A percentile compares a stretch with the other conserved stretches of the same genome.
Conservation (phyloP, 1,140 invertebrate species). For the Diuraphis noxia region DNA sequence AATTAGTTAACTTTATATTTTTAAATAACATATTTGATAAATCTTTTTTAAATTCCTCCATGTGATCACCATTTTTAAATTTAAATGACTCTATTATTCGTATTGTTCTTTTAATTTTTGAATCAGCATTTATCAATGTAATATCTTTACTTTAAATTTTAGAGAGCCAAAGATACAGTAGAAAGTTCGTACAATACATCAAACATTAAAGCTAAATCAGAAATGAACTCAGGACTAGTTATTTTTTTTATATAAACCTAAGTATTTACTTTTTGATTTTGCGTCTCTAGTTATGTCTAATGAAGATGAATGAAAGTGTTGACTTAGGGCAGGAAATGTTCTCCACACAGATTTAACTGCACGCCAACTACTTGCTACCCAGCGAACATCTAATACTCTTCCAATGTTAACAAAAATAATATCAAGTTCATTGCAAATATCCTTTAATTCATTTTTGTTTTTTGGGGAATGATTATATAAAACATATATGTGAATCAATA, state of each 20-base stretch:
- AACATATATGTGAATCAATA: constrained; percentile 28
- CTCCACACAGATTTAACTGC: background rate
- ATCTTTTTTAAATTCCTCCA: too few relatives aligned
- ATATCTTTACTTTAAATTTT: too few relatives aligned
- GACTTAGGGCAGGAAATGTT: constrained; percentile 26
- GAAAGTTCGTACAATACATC: constrained; percentile 3
- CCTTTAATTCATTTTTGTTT: constrained; percentile 12
- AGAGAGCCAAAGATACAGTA: too few relatives aligned
- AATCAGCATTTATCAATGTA: too few relatives aligned
- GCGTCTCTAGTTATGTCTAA: background rate
- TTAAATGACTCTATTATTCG: too few relatives aligned
- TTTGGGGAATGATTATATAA: constrained; percentile 8
- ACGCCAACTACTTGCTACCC: constrained; percentile 8
- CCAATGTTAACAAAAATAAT: constrained; percentile 32
- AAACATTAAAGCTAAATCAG: background rate
- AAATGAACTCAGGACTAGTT: background rate
- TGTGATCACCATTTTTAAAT: too few relatives aligned
- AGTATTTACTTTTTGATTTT: constrained; percentile 26
- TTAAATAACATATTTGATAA: too few relatives aligned
- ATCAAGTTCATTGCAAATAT: background rate
- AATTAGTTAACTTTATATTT: too few relatives aligned
- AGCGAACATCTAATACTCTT: background rate
- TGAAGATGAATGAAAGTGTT: background rate
- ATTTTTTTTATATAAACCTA: constrained; percentile 25
- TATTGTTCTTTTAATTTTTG: too few relatives aligned